A percentile compares a stretch with the other conserved stretches of the same genome.
Conservation (phyloP, 2,113 vertebrate genomes). For the Amphiprion percula region DNA sequence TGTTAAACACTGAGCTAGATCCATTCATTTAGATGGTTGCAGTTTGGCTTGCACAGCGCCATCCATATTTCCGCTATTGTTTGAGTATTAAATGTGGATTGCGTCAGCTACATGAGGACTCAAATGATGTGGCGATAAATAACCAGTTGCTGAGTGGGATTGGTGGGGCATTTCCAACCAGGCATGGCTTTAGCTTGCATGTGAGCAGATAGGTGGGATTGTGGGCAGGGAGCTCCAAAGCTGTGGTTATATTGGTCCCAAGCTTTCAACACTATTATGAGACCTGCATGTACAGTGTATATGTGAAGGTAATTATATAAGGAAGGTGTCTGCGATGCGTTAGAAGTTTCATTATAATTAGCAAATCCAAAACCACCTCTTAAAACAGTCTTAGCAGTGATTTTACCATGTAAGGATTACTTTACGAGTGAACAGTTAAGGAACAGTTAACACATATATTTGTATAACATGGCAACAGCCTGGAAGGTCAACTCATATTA, state of each 20-base stretch:
- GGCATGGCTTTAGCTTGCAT: slow-evolving; percentile 74
- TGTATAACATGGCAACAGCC: neutral
- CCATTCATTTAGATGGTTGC: slow-evolving; percentile 7
- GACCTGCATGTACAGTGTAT: slow-evolving; percentile 39
- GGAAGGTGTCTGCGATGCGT: slow-evolving; percentile 23
- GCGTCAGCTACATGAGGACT: slow-evolving; percentile 5
- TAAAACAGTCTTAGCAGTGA: slow-evolving; percentile 10
- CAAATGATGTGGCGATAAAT: neutral
- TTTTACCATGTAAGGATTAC: neutral
- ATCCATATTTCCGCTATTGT: slow-evolving; percentile 9
- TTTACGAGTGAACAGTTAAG: slow-evolving; percentile 14
- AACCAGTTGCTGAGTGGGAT: slow-evolving; percentile 48
- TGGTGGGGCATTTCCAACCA: slow-evolving; percentile 45
- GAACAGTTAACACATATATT: neutral
- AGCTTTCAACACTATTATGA: slow-evolving; percentile 57
- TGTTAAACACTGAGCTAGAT: slow-evolving; percentile 3
- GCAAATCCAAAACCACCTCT: neutral
- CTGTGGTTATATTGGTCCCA: slow-evolving; percentile 67
- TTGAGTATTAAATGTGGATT: slow-evolving; percentile 19
- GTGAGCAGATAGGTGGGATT: slow-evolving; percentile 63
- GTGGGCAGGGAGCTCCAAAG: slow-evolving; percentile 43
- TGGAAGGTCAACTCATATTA: neutral
- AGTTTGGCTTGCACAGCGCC: slow-evolving; percentile 29
- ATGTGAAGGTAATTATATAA: slow-evolving; percentile 46
- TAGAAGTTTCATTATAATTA: slow-evolving; percentile 16